A percentile compares a stretch with the other conserved stretches of the same genome.
Evolutionary conservation across 2,888 invertebrate species (phyloP).

Genomic region (Gymnosoma rotundatum): DNA sequence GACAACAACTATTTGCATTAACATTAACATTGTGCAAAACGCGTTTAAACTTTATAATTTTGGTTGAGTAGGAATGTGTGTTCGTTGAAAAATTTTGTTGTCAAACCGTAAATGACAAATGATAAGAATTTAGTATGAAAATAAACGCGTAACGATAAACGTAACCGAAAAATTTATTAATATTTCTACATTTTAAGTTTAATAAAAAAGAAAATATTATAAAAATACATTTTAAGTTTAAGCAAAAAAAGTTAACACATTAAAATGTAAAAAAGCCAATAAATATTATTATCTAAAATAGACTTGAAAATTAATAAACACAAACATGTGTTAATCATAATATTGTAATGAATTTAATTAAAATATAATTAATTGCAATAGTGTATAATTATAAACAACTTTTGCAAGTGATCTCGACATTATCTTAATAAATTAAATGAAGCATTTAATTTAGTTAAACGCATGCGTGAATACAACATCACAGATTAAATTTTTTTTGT

Average conservation of each 20-base stretch:
- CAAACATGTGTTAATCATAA: constrained; percentile 39
- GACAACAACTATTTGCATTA: too few species aligned
- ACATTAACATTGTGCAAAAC: constrained; percentile 44
- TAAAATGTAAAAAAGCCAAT: neutral
- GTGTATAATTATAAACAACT: constrained; percentile 19
- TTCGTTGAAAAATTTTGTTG: constrained; percentile 38
- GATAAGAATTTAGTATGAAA: constrained; percentile 66
- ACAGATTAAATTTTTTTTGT: too few species aligned
- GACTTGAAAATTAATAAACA: constrained; percentile 8
- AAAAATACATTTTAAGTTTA: neutral
- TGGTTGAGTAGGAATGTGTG: neutral
- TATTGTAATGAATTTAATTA: constrained; percentile 14
- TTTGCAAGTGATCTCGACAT: constrained; percentile 13
- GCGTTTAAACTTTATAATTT: constrained; percentile 56
- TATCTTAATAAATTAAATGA: constrained; percentile 13
- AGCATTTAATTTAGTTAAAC: neutral
- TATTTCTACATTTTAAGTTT: too few species aligned
- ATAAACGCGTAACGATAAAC: constrained; percentile 65
- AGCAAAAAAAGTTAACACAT: neutral
- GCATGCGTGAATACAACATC: neutral
- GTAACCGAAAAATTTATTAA: constrained; percentile 3
- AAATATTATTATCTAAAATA: neutral
- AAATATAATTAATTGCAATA: constrained; percentile 27
- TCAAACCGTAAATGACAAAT: constrained; percentile 60
- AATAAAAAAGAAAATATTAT: neutral